Evolutionary conservation across 2,797 vertebrate genomes (phyloP).

Genomic region (Esox masquinongy): DNA sequence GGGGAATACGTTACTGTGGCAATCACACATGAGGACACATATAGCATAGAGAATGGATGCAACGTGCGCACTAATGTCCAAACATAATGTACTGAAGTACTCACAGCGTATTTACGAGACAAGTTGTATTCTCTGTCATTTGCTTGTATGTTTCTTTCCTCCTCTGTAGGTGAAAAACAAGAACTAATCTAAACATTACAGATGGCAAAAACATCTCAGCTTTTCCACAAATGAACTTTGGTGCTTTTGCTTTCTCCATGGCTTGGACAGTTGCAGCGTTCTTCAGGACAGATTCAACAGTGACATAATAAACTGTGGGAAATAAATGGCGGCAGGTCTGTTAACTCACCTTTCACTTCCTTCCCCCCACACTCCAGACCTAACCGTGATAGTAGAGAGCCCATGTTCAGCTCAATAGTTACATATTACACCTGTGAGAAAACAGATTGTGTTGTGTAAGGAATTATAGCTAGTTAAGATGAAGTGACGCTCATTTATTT

Average conservation of each 20-base stretch:
- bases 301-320: background rate
- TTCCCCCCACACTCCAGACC: constrained; percentile 61
- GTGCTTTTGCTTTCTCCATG: background rate
- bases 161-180: constrained; percentile 66
- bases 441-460: background rate
- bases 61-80: background rate
- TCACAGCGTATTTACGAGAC: constrained; percentile 85
- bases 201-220: background rate
- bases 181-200: background rate
- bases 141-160: constrained; percentile 82
- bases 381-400: constrained; percentile 68
- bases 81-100: constrained; percentile 45
- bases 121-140: constrained; percentile 87
- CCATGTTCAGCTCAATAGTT: constrained; percentile 70
- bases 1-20: background rate
- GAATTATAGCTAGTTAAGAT: background rate
- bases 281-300: background rate
- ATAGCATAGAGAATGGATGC: constrained; percentile 1
- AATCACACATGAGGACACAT: background rate
- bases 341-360: constrained; percentile 69
- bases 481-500: background rate
- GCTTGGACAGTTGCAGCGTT: background rate
- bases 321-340: background rate
- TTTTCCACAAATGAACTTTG: background rate
- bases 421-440: constrained; percentile 71